Conservation (phyloP, 2,888 invertebrate genomes). For the Seladonia tumulorum region DNA sequence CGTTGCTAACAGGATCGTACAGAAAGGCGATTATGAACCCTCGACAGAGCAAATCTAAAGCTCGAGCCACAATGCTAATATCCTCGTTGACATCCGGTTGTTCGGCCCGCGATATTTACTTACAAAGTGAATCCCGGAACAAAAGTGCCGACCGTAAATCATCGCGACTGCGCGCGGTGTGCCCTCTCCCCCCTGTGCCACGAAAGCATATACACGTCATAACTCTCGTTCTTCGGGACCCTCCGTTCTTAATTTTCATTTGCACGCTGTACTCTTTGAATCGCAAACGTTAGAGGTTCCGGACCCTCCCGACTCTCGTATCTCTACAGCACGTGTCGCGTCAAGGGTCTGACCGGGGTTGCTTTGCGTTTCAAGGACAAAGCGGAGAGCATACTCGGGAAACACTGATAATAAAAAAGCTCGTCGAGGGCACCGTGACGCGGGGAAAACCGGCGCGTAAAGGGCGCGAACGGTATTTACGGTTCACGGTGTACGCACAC, state of each 20-base stretch:
- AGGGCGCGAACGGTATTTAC: constrained; percentile 41
- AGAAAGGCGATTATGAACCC: not conserved
- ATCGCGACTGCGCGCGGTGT: not conserved
- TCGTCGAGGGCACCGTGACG: constrained; percentile 8
- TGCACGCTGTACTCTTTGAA: constrained; percentile 48
- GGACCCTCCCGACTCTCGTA: constrained; percentile 26
- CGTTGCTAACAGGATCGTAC: not conserved
- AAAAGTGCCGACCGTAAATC: constrained; percentile 25
- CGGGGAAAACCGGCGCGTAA: not conserved
- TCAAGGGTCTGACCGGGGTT: constrained; percentile 26
- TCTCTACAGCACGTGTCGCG: constrained; percentile 21
- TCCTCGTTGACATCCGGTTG: not conserved
- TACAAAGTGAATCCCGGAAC: constrained; percentile 24
- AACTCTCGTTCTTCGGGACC: constrained; percentile 49
- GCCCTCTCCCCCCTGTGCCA: not conserved
- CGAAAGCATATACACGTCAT: constrained; percentile 38
- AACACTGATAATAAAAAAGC: constrained; percentile 29
- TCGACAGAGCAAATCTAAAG: not conserved
- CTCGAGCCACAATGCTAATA: constrained; percentile 16
- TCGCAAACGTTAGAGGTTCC: constrained; percentile 45
- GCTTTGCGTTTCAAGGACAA: constrained; percentile 31
- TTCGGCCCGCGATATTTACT: constrained; percentile 28
- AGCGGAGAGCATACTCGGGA: constrained; percentile 18
- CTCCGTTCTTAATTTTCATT: constrained; percentile 51
- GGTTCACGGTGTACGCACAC: constrained; percentile 34